Base-by-base conservation (phyloP, 2,888 invertebrate genomes). In the Oxyteleia sp. region DNA sequence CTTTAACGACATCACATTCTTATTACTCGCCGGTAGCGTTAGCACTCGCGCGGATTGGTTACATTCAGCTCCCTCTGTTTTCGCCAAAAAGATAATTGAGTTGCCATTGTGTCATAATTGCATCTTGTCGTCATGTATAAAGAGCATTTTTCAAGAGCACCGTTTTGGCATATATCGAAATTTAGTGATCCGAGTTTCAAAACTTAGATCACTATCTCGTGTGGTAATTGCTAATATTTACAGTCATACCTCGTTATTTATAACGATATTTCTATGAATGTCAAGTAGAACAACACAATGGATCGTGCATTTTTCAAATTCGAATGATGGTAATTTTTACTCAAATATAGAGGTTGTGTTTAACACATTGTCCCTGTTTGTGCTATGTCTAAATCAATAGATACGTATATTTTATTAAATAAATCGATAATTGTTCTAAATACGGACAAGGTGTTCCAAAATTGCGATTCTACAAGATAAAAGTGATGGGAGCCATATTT, bases 1-100 rank as follows among this genome's bases (percentile, higher is more conserved):
- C 49, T 68, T 68, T 76, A 76, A 76, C 32, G 59, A 68, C 59
- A 61, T 76, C 51, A 76, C 68, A 66, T 16, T 68, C 66, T 59
- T 51, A 75, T 59, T 49, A 23, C 43, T 51, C 68, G 59, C 61
- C 16, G 53, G 45, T 63, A 45, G 35, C 38, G 32, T 41, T 63
- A 35, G 20, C 49, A 49, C 49, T 35, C 41, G 20, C 20, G 16
- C 45, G 13, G 47, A 41, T 64, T 47, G 49, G 64, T 18, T 43
- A 45, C 45, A 16, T 61, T 61, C 11, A 11, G 2, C 38, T n/a
- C 11, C n/a, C 13, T 15, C 11, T 11, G 4, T 15, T 49, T 49
- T 64, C n/a, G 4, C 47, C 32, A 16, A 32, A 16, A 35, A 32
- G 47, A 10, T 63, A 32, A 63, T 43, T 43, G 15, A 4, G 43